Base-by-base conservation (phyloP, 2,888 invertebrate species). In the Rhogogaster chlorosoma region DNA sequence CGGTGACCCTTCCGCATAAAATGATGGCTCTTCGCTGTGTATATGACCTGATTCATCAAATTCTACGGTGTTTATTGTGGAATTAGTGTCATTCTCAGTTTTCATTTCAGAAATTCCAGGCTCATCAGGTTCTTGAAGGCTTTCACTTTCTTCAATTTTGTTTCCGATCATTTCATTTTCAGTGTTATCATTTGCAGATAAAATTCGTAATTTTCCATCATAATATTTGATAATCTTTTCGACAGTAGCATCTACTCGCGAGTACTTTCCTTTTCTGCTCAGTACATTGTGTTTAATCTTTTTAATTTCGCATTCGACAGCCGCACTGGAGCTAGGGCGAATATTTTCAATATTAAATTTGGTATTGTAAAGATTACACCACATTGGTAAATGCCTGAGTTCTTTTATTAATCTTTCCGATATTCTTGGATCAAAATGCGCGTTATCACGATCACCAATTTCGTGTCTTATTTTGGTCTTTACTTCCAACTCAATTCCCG, bases 251-350 rank as follows among this genome's bases (percentile, higher is more conserved):
- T 84, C 84, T 32, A 22, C 53, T 77, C 84, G 26, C 15, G n/a
- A n/a, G 10, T n/a, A 61, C 18, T 38, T 22, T 15, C 32, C 36
- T 18, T 73, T 75, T 22, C 73, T 67, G 36, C 15, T 15, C 22
- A 84, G 38, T 26, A 84, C 53, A 36, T 45, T 22, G 53, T 84
- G 57, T 77, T 84, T 77, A n/a, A 77, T 61, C 77, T 77, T 73
- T 22, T 77, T 36, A 38, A 84, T 77, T 77, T 84, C 84, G 57
- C 77, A 64, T 42, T 84, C 84, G 3, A 70, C 70, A 15, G 84
- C 45, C 9, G 84, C 45, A 15, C 53, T 73, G 10, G 73, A 49
- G 22, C 73, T 75, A 0, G 53, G 84, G 15, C 22, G 4, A 9
- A 36, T 22, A 71, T 38, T 71, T 5, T 71, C n/a, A 38, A 0